Evolutionary conservation across 2,888 invertebrate species (phyloP), one percentile per base, ranked within the genome.

Genomic region (Cistogaster globosa): DNA sequence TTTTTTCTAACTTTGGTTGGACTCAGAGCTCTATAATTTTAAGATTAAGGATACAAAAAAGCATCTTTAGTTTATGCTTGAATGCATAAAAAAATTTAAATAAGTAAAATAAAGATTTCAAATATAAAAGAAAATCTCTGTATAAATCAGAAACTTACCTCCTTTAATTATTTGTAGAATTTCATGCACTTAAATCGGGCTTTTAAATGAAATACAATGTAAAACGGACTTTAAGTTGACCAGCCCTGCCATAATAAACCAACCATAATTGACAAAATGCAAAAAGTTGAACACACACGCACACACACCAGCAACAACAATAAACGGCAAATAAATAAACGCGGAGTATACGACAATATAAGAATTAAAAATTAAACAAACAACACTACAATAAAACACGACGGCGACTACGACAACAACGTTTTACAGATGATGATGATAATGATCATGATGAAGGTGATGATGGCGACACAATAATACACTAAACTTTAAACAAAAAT

Each of bases 321-420:
- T 36, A 69, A 53, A 62, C 62, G 60, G 12, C 12, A 68, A 72
- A 69, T 7, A 57, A 67, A 60, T 36, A 74, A 74, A 77, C 71
- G 42, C 58, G 22, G 82, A 71, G 51, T 71, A 83, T 42, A 76
- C 32, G 22, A 65, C 69, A 53, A 75, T 69, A 79, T 68, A 77
- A 60, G 63, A 53, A 76, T 76, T 63, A 48, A 69, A 63, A 58
- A 57, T 58, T 51, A 71, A 26, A 45, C 42, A 45, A 69, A 57
- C 55, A 55, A 8, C 36, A 63, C 22, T n/a, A 45, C 45, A 65
- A 71, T 38, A 65, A 78, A 60, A 42, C 42, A 51, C 22, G 58
- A 68, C 57, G 76, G 78, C 79, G 80, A 76, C 84, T 84, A 80
- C 84, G 71, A 75, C 84, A 84, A 84, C 80, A 84, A 76, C 80